Percentiles rank a stretch among this genome's conserved stretches.
phyloP scores from a whole-genome alignment of 92 coral and sea anemone species.

The Hydrozoanthus gracilis region DNA sequence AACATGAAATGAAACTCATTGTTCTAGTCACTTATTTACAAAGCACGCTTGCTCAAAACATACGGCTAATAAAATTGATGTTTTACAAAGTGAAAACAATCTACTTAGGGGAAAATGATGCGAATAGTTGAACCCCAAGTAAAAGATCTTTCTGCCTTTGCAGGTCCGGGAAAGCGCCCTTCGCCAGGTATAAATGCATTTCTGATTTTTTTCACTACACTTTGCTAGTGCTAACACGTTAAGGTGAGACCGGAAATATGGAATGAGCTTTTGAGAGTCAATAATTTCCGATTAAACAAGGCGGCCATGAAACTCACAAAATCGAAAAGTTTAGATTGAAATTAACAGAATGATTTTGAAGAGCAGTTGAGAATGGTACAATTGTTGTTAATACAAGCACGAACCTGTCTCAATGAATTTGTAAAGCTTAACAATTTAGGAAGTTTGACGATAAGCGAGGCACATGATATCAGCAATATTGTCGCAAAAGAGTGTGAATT shows the following conservation, averaged over 20 bases:
- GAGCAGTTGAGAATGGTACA: background rate
- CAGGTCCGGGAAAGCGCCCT: slow-evolving; percentile 52
- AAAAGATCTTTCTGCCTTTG: slow-evolving; percentile 16
- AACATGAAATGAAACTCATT: too few relatives aligned
- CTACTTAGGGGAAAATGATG: background rate
- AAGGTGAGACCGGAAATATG: background rate
- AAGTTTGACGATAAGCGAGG: too few relatives aligned
- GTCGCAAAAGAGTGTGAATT: too few relatives aligned
- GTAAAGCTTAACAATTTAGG: too few relatives aligned
- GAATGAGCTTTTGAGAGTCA: background rate
- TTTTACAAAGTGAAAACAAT: background rate
- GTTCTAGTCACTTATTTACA: too few relatives aligned
- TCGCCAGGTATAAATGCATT: slow-evolving; percentile 54
- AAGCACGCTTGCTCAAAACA: too few relatives aligned
- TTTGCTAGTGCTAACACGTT: background rate
- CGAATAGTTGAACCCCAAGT: background rate
- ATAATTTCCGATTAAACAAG: too few relatives aligned
- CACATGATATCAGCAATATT: too few relatives aligned
- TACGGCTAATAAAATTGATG: background rate
- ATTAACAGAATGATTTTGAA: background rate
- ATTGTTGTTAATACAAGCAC: background rate
- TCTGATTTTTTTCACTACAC: background rate
- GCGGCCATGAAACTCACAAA: too few relatives aligned
- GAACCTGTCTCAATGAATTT: too few relatives aligned
- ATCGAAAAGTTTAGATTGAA: too few relatives aligned